These are phyloP conservation scores for Perca fluviatilis DNA, from an alignment of 2,113 vertebrate genomes.

Conservation along the genomic window DNA sequence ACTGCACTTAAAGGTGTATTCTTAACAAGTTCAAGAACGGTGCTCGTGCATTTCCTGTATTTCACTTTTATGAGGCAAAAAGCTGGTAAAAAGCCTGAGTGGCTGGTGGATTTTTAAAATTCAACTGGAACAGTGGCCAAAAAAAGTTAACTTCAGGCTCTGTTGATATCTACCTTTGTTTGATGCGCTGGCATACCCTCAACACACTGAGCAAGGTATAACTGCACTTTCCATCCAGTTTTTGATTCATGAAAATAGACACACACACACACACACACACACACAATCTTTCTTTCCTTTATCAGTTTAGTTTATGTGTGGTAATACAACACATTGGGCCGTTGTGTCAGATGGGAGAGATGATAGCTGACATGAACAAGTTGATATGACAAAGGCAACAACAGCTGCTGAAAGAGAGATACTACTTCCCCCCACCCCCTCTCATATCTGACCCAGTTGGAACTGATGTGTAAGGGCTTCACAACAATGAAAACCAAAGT, in stretches of 20 bases:
- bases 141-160: too few relatives aligned
- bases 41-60: too few relatives aligned
- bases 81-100: too few relatives aligned
- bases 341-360: conserved; percentile 19
- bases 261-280: neutral
- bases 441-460: conserved; percentile 60
- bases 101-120: too few relatives aligned
- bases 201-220: neutral
- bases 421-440: neutral
- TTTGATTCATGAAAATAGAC: neutral
- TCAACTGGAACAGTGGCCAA: too few relatives aligned
- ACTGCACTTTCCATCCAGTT: neutral
- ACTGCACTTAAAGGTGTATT: too few relatives aligned
- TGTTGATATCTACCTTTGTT: neutral
- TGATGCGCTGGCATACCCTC: neutral
- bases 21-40: too few relatives aligned
- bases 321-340: conserved; percentile 6
- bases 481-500: conserved; percentile 44
- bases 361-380: conserved; percentile 38
- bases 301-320: conserved; percentile 15
- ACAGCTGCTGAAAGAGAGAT: conserved; percentile 20
- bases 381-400: conserved; percentile 15
- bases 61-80: too few relatives aligned
- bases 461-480: conserved; percentile 55
- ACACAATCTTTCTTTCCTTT: neutral